Evolutionary conservation across 2,888 invertebrate genomes (phyloP), one percentile per base, ranked within the genome.

Genomic region (Drosophila nr. medialis): DNA sequence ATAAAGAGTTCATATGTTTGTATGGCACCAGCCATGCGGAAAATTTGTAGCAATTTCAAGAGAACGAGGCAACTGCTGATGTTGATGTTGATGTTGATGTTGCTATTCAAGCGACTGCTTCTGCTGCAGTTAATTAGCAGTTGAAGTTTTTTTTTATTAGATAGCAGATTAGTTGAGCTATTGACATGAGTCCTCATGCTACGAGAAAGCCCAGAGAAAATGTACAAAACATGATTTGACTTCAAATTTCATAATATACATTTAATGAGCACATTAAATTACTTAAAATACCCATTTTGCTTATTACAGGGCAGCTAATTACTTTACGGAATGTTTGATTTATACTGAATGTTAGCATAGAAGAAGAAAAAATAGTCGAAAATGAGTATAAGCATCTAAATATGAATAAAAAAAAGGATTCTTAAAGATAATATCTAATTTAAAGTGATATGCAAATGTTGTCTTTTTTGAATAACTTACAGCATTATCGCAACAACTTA

Each of bases 21-120:
- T 73, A 45, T 70, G 55, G 50, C 53, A 66, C 40, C 62, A 73
- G 77, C 80, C 64, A 77, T 62, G 79, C 48, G 73, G 70, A 79
- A 80, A 79, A 79, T 79, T 80, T 80, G 70, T 67, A 49, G 80
- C 80, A 77, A 77, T 76, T 80, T 80, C 38, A 66, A 65, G 62
- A 29, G 59, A 55, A 74, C 50, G 68, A 38, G 54, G 60, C 62
- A 64, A 72, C 58, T 75, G 55, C 58, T 75, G 66, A 61, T 77
- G 55, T 61, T 34, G 53, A 73, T 51, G 55, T 61, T 34, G 53
- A 73, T 51, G 65, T 51, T 62, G 62, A n/a, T 73, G 73, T 38
- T 49, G 49, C 8, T 54, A 42, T 32, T 42, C 18, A 60, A 48
- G 60, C 34, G 3, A 27, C 48, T 45, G 60, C 60, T 56, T 40